These are phyloP conservation scores for Papilio protenor DNA, from an alignment of 2,888 invertebrate species.

Conservation along the genomic window DNA sequence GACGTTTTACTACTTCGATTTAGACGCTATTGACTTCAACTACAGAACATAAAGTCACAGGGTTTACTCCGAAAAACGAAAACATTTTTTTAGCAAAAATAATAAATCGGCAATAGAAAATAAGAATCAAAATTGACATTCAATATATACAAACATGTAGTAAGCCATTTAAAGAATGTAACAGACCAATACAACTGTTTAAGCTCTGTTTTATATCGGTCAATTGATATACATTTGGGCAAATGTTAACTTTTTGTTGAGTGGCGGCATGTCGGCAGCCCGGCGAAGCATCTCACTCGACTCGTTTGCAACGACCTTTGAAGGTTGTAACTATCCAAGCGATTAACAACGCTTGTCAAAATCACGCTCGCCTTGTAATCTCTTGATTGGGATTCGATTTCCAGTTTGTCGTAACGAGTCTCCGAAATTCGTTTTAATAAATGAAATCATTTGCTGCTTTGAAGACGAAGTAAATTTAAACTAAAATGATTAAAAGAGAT, in stretches of 20 bases:
- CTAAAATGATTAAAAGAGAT: neutral
- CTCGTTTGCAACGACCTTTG: constrained; percentile 31
- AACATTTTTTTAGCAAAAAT: neutral
- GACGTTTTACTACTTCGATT: constrained; percentile 1
- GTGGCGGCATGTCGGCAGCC: constrained; percentile 16
- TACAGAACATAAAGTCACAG: neutral
- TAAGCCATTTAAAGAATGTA: neutral
- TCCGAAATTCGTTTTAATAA: neutral
- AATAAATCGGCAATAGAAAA: neutral
- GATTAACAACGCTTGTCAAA: constrained; percentile 17
- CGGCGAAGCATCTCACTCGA: constrained; percentile 27
- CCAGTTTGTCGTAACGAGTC: neutral
- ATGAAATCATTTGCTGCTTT: neutral
- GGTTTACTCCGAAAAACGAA: neutral
- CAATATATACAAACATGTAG: neutral
- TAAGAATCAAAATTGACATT: neutral
- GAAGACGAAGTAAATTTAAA: neutral
- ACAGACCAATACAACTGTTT: neutral
- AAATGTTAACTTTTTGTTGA: constrained; percentile 14
- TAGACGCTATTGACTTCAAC: neutral
- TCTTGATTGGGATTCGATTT: neutral
- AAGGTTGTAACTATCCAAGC: constrained; percentile 39
- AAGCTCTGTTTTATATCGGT: neutral
- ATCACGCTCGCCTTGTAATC: constrained; percentile 20
- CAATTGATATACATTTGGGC: constrained; percentile 10